Base-by-base conservation (phyloP, 2,113 vertebrate species). In the Uria lomvia region DNA sequence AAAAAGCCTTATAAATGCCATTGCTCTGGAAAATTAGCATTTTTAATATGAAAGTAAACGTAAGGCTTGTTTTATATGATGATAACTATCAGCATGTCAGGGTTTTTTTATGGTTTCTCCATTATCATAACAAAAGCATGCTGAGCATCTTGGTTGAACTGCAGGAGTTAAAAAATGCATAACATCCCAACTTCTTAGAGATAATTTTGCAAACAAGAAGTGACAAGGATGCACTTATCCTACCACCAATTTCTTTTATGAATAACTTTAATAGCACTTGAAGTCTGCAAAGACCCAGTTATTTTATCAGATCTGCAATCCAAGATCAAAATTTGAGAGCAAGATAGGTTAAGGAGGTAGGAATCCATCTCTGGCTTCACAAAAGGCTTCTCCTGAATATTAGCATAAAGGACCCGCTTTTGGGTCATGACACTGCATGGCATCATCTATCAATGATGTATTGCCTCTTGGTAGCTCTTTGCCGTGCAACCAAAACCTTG, bases 101-200 rank as follows among this genome's bases (percentile, higher is more conserved):
- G 29, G 3, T 0, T n/a, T 90, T 71, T 72, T 86, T n/a, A 81
- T 40, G 38, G 52, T n/a, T 88, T 78, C 45, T 11, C 76, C 34
- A 72, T 75, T 42, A 56, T 18, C 43, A 66, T 16, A 68, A 68
- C 45, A 94, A 68, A 72, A 87, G 40, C 6, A 0, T 36, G 52
- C 36, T 18, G 26, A 96, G 45, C 76, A 56, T 68, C 65, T 65
- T 65, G 19, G 56, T 34, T 36, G 47, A 92, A 66, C 40, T 65
- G 73, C 83, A 81, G 70, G 43, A 94, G 91, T 92, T 94, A 94
- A 78, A 95, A 95, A 81, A 91, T 6, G n/a, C 45, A 9, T 77
- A 93, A 23, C 73, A 87, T 20, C 60, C 36, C 1, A 1, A 53
- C 65, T 87, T 84, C 42, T 87, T 40, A 56, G 63, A 92, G 76